Evolutionary conservation across 2,888 invertebrate species (phyloP), one percentile per base, ranked within the genome.

Genomic region (Cataglyphis rosenhaueri): DNA sequence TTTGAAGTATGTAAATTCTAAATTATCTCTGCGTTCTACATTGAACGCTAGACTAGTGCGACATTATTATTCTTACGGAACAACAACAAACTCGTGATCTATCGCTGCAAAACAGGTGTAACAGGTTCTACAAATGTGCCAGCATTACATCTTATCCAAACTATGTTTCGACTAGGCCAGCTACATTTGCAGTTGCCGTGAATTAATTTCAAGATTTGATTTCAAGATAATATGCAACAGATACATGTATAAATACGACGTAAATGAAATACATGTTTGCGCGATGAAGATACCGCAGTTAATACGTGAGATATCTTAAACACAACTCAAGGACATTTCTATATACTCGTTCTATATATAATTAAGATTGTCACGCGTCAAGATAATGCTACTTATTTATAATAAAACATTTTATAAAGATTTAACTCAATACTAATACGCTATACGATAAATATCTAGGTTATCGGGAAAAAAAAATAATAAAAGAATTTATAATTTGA

Each of bases 151-250:
- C 76, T 76, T 68, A 52, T 29, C 38, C 55, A 29, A 76, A 55
- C 70, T 76, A 38, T 76, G 68, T 55, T 76, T 76, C 75, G 52
- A 76, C 75, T 76, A 55, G n/a, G n/a, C 52, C 29, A 68, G 38
- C 52, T 76, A 76, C 70, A 38, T 44, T 68, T 68, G 76, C 38
- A 76, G 52, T 55, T 12, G 38, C 52, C 29, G 68, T 76, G 66
- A 76, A 76, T 76, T 76, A 76, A 76, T 21, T 21, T 21, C 21
- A 21, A 21, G 21, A 21, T 21, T 21, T 21, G 21, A 55, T 55
- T 38, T 76, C 55, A 68, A 68, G 76, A 76, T 70, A 52, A 38
- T 70, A 55, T 52, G 70, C 70, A 76, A 76, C 70, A 76, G 76
- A 76, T 76, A 76, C 48, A 35, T 64, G 48, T 74, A 74, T 68